A percentile compares a stretch with the other conserved stretches of the same genome.
Conservation (phyloP, 2,888 invertebrate species). For the Orthonevra nobilis region DNA sequence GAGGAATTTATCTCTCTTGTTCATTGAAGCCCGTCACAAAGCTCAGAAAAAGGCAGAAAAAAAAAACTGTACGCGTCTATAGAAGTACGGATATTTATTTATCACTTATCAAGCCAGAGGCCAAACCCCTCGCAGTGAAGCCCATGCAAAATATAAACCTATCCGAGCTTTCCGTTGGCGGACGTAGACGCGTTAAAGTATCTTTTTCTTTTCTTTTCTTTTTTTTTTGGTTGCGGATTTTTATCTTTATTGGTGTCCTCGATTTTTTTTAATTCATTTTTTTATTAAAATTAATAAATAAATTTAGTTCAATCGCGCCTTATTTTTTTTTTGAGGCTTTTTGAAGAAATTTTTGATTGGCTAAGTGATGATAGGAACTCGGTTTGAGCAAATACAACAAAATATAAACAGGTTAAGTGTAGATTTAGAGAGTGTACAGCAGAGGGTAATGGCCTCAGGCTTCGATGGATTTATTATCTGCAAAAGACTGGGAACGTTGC, state of each 20-base stretch:
- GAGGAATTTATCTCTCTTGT: conserved; percentile 55
- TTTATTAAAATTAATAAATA: too few species aligned
- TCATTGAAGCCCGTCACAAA: conserved; percentile 13
- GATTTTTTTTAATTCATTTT: background rate
- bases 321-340: conserved; percentile 1
- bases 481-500: conserved; percentile 44
- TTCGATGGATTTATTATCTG: conserved; percentile 56
- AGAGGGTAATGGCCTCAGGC: conserved; percentile 28
- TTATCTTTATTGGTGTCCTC: conserved; percentile 52
- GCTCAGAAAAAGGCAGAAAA: too few species aligned
- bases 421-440: conserved; percentile 14
- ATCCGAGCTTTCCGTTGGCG: conserved; percentile 49
- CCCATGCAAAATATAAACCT: background rate
- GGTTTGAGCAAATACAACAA: background rate
- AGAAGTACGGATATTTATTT: background rate
- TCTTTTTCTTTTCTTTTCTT: too few species aligned
- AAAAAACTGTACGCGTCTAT: too few species aligned
- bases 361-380: conserved; percentile 33
- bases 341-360: conserved; percentile 29
- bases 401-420: conserved; percentile 10
- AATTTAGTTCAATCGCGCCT: too few species aligned
- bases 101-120: too few species aligned
- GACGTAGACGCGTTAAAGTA: conserved; percentile 46
- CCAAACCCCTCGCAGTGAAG: conserved; percentile 10
- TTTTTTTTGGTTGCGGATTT: conserved; percentile 45